Percentiles rank a stretch among this genome's conserved stretches.
Evolutionary conservation across 1,140 invertebrate genomes (phyloP).

Genomic region (Listronotus bonariensis): DNA sequence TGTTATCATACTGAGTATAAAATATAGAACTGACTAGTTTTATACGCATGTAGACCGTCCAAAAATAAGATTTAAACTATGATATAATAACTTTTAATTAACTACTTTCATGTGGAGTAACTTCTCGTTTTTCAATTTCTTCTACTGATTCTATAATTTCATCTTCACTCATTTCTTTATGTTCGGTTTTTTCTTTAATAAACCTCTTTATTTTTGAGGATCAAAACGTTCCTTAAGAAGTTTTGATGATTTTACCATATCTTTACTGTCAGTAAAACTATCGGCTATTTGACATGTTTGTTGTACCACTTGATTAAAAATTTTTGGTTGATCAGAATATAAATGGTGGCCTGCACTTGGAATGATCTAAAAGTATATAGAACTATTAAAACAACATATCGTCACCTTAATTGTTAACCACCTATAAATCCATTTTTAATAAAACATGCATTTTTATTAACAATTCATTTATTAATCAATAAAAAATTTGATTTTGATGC

Average conservation of each 20-base stretch:
- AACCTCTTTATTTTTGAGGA: constrained; percentile 10
- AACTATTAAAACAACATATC: too few relatives aligned
- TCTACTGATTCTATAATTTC: constrained; percentile 9
- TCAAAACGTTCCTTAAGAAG: constrained; percentile 15
- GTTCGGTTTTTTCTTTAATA: background rate
- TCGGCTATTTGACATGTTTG: constrained; percentile 71
- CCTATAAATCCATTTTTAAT: too few relatives aligned
- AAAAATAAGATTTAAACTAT: too few relatives aligned
- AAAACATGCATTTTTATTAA: too few relatives aligned
- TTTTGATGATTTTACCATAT: background rate
- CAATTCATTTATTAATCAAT: too few relatives aligned
- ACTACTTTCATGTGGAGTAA: background rate
- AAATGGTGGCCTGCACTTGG: constrained; percentile 94
- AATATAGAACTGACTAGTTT: too few relatives aligned
- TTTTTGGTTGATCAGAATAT: constrained; percentile 87
- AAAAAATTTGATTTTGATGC: too few relatives aligned
- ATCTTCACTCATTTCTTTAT: constrained; percentile 5
- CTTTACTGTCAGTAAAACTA: constrained; percentile 7
- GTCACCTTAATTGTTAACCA: too few relatives aligned
- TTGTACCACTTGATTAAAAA: constrained; percentile 83
- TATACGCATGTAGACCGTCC: too few relatives aligned
- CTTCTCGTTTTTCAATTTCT: background rate
- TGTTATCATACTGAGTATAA: too few relatives aligned
- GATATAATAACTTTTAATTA: too few relatives aligned
- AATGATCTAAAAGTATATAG: constrained; percentile 69